Conservation (phyloP, 1,140 invertebrate genomes). For the Triops longicaudatus region DNA sequence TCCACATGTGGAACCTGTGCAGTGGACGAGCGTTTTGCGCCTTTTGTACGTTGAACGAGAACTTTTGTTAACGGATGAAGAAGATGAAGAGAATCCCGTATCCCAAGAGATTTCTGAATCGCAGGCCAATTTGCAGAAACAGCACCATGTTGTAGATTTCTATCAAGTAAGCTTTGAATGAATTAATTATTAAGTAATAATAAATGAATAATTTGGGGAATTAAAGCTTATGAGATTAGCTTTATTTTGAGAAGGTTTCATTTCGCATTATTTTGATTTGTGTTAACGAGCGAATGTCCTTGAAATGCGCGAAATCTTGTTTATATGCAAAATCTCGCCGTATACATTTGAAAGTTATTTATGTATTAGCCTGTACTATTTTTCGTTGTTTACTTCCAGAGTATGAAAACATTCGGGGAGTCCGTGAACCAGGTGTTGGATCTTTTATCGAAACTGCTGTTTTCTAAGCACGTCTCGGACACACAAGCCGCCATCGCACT, state of each 20-base stretch:
- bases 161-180: neutral
- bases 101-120: neutral
- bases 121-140: neutral
- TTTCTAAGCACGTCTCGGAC: constrained; percentile 64
- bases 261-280: too few species aligned
- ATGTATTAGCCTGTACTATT: too few species aligned
- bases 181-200: too few species aligned
- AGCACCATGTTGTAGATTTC: neutral
- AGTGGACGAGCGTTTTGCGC: neutral
- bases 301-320: too few species aligned
- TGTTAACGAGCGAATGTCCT: too few species aligned
- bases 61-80: neutral
- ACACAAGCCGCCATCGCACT: constrained; percentile 76
- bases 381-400: constrained; percentile 49
- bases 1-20: neutral
- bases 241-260: too few species aligned
- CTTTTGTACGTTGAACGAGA: neutral
- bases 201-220: too few species aligned
- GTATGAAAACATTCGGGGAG: constrained; percentile 53
- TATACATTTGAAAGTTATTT: too few species aligned
- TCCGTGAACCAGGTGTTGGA: constrained; percentile 60
- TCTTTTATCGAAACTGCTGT: constrained; percentile 57
- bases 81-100: neutral
- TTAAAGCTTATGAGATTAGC: too few species aligned
- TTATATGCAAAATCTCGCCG: too few species aligned